These are phyloP conservation scores for Petrosia ficiformis DNA, from an alignment of 37 sponge, comb jelly and placozoan species.

Conservation along the genomic window DNA sequence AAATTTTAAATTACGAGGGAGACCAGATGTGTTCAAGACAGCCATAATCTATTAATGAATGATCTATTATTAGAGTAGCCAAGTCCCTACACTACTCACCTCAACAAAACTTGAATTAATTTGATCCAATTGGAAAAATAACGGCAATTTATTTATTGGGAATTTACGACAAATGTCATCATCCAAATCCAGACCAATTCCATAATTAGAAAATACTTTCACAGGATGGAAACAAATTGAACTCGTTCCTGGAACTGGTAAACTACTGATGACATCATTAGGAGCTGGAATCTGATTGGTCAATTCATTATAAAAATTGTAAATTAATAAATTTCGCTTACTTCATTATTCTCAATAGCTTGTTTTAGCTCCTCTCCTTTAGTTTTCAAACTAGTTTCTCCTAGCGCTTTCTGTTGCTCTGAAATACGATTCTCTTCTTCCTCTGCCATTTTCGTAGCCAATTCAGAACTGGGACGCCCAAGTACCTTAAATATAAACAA, in stretches of 20 bases:
- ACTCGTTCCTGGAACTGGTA: constrained; percentile 57
- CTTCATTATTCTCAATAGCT: constrained; percentile 75
- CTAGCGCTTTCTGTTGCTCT: constrained; percentile 47
- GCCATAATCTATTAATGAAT: constrained; percentile 46
- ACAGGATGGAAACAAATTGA: constrained; percentile 69
- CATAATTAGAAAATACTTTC: constrained; percentile 29
- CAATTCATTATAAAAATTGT: neutral
- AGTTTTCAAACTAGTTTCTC: constrained; percentile 67
- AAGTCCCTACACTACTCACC: constrained; percentile 17
- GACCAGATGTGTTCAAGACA: constrained; percentile 56
- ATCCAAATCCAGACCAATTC: neutral
- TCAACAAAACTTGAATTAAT: constrained; percentile 79
- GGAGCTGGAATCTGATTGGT: constrained; percentile 50
- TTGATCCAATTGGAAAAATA: constrained; percentile 66
- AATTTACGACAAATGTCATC: constrained; percentile 20
- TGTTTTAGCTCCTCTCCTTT: constrained; percentile 44
- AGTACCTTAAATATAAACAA: constrained; percentile 34
- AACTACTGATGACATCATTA: constrained; percentile 16
- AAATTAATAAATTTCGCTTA: neutral
- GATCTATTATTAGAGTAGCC: neutral
- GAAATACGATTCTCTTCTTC: constrained; percentile 74
- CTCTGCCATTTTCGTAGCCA: constrained; percentile 46
- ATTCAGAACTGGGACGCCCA: constrained; percentile 75
- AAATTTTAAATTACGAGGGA: constrained; percentile 17
- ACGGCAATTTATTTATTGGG: constrained; percentile 57